Conservation (phyloP, 1,140 invertebrate genomes). For the Mactra quadrangularis region DNA sequence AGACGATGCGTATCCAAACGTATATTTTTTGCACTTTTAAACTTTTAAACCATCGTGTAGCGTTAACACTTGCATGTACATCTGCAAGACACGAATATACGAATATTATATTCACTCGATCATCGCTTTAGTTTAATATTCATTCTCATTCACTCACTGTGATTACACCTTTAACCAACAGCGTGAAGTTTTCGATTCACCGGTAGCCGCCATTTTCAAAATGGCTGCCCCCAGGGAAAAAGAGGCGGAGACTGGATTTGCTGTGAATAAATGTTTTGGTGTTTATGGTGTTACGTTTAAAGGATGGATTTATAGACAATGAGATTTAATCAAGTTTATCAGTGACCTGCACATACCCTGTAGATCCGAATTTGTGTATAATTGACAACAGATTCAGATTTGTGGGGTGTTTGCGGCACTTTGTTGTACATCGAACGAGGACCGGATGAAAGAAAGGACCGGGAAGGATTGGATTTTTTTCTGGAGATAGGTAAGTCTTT, state of each 20-base stretch:
- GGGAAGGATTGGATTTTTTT: no score
- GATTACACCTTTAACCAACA: slow-evolving; percentile 1
- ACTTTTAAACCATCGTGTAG: slow-evolving; percentile 34
- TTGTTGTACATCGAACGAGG: neutral
- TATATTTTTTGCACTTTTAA: neutral
- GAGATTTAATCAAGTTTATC: neutral
- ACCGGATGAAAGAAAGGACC: no score
- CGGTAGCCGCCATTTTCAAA: slow-evolving; percentile 55
- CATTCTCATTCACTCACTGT: neutral
- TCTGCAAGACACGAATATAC: slow-evolving; percentile 14
- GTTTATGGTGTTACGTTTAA: no score
- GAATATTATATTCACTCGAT: neutral
- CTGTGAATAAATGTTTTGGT: no score
- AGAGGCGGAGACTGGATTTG: slow-evolving; percentile 10
- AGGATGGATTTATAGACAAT: neutral
- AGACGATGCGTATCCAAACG: slow-evolving; percentile 16
- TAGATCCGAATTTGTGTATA: slow-evolving; percentile 74
- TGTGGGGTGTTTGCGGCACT: slow-evolving; percentile 65
- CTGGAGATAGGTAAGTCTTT: no score
- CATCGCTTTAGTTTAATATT: neutral
- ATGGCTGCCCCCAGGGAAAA: slow-evolving; percentile 54
- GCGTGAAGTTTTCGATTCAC: neutral
- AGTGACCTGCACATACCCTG: slow-evolving; percentile 67
- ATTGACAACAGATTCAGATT: slow-evolving; percentile 68
- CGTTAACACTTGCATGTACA: no score